Evolutionary conservation across 1,140 invertebrate species (phyloP), one percentile per base, ranked within the genome.

Genomic region (Drusus annulatus): DNA sequence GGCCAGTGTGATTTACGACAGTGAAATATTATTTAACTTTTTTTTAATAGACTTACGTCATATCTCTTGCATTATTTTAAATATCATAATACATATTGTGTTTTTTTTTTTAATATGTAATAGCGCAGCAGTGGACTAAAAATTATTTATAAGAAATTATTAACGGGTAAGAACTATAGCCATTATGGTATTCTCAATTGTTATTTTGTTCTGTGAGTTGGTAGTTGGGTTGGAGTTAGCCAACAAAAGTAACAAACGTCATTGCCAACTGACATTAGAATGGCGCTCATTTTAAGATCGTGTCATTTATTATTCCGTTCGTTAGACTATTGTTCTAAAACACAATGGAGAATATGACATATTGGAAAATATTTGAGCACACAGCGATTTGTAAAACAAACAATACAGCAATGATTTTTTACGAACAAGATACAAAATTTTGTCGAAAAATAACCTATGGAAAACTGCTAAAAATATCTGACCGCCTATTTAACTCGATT

Each of bases 351-450:
- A 68, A 19, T 52, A 4, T 54, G 15, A 45, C 63, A 2, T 84
- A 78, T 58, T 75, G 62, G 52, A 71, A 82, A 69, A 74, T 81
- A 23, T 82, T 84, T 71, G 28, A 82, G 63, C 7, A 21, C 15
- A 23, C 78, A n/a, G 15, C 58, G 13, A 52, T 28, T 45, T 45
- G 28, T 25, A 80, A 56, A 75, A n/a, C 21, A 16, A 52, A 69
- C 25, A 80, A 82, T 50, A 51, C 25, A 13, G 78, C 76, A 21
- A 51, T 84, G 16, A 78, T 82, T 71, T 17, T 56, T 71, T 52
- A 51, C 25, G 58, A 17, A 65, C 75, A 73, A 50, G 51, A 77
- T 7, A 71, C 74, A 21, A 63, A 58, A 15, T 17, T 25, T 25
- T 65, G 60, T 78, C 25, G 69, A 58, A 60, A 52, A 50, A 80